Base-by-base conservation (phyloP, 2,797 vertebrate genomes). In the Oceanodroma leucorhoa region DNA sequence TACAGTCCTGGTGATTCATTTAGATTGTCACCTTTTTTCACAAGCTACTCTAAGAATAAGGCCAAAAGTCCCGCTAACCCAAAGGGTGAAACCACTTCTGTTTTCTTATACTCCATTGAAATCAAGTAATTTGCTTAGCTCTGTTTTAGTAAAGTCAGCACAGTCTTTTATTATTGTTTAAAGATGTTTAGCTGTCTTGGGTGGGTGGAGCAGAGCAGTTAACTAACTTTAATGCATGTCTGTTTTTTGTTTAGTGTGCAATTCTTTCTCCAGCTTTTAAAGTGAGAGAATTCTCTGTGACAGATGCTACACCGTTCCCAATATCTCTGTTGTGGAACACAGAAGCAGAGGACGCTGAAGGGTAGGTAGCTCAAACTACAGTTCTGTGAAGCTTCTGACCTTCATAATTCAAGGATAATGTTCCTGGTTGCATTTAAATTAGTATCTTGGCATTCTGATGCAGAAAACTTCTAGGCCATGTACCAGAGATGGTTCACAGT, bases 231-330 rank as follows among this genome's bases (percentile, higher is more conserved):
- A 93, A 89, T 46, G 17, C 11, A 17, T 94, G 3, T 62, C 22
- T 93, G 13, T 77, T 66, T 70, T 69, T 65, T 54, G 6, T 89
- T n/a, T 80, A 98, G 98, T 98, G 98, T 95, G 98, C 98, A 57
- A 98, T 98, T 87, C 97, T 98, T 92, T 98, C 98, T 40, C 98
- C 98, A 50, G 98, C 98, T 60, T 98, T 98, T 96, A 98, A 98
- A 98, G 98, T 98, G 60, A 90, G 98, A 96, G 98, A 98, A 40
- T 98, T 99, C 90, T 98, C 98, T 22, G 97, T 98, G 93, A 98
- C 98, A 48, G 98, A 98, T 97, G 97, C 97, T 38, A 97, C 98
- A 50, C 98, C 98, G 14, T 98, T 98, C 83, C 96, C 98, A 77
- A 98, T 98, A 83, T 98, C 98, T 62, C 94, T 98, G 48, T 94